Conservation (phyloP, 2,888 invertebrate genomes). For the Coelinius sp. region DNA sequence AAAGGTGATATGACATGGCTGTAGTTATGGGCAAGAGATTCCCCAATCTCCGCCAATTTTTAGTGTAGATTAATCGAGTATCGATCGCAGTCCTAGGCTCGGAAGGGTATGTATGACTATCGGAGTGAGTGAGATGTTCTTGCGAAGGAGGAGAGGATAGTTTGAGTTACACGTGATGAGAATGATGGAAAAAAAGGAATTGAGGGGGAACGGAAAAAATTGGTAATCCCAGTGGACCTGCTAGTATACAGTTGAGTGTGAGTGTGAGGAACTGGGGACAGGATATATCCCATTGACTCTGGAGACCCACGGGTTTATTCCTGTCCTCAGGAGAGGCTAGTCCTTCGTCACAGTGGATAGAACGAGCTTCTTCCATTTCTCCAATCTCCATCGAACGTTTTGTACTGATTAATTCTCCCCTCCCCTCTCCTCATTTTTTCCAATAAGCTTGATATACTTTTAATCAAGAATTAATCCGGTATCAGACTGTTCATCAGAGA, state of each 20-base stretch:
- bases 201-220: constrained; percentile 62
- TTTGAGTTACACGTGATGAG: constrained; percentile 62
- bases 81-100: constrained; percentile 50
- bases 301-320: constrained; percentile 52
- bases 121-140: constrained; percentile 21
- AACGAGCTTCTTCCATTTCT: constrained; percentile 31
- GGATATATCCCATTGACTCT: constrained; percentile 57
- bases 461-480: constrained; percentile 9
- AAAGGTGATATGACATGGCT: background rate
- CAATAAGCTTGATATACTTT: constrained; percentile 2
- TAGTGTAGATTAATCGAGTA: constrained; percentile 59
- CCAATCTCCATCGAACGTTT: constrained; percentile 40
- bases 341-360: constrained; percentile 47
- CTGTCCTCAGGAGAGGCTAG: constrained; percentile 53
- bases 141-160: constrained; percentile 32
- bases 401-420: constrained; percentile 25
- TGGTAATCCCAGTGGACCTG: constrained; percentile 59
- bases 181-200: constrained; percentile 58
- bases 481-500: constrained; percentile 4
- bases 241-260: constrained; percentile 45
- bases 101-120: background rate
- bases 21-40: constrained; percentile 18
- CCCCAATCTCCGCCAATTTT: constrained; percentile 48
- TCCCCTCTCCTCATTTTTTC: constrained; percentile 6
- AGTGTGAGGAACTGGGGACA: constrained; percentile 51